phyloP scores from a whole-genome alignment of 2,888 invertebrate genomes.

The Panopea generosa region DNA sequence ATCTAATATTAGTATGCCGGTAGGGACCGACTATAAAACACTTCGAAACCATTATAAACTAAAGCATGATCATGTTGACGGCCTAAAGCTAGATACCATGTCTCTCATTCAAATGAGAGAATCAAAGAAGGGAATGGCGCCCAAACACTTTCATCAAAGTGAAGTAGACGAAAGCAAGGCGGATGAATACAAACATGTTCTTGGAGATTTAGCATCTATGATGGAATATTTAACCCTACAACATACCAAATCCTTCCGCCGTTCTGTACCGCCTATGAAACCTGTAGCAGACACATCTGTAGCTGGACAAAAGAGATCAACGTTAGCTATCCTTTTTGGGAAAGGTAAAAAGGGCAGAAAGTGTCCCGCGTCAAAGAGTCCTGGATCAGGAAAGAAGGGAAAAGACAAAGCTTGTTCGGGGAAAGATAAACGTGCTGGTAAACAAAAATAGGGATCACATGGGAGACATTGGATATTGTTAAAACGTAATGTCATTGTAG shows the following conservation, averaged over 20 bases:
- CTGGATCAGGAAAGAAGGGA: slow-evolving; percentile 31
- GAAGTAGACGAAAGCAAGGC: slow-evolving; percentile 68
- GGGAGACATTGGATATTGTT: no score
- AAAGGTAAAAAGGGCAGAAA: slow-evolving; percentile 58
- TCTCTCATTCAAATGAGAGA: slow-evolving; percentile 69
- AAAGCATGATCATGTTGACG: slow-evolving; percentile 9
- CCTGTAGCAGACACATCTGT: slow-evolving; percentile 41
- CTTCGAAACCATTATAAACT: slow-evolving; percentile 11
- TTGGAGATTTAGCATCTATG: slow-evolving; percentile 67
- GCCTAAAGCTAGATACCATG: slow-evolving; percentile 48
- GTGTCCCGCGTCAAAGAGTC: slow-evolving; percentile 32
- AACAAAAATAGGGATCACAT: neutral
- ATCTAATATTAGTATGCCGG: slow-evolving; percentile 32
- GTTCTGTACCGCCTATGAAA: slow-evolving; percentile 66
- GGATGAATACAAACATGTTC: slow-evolving; percentile 60
- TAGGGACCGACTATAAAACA: slow-evolving; percentile 14
- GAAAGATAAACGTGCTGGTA: slow-evolving; percentile 21
- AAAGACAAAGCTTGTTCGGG: slow-evolving; percentile 20
- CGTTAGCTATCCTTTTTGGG: slow-evolving; percentile 75
- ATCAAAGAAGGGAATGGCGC: slow-evolving; percentile 57
- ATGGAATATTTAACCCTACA: slow-evolving; percentile 74
- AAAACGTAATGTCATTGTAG: no score
- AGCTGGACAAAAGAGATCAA: slow-evolving; percentile 64
- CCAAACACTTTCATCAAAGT: slow-evolving; percentile 69
- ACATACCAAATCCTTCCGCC: slow-evolving; percentile 74